Evolutionary conservation across 2,113 vertebrate species (phyloP).

Genomic region (Anseranas semipalmata): DNA sequence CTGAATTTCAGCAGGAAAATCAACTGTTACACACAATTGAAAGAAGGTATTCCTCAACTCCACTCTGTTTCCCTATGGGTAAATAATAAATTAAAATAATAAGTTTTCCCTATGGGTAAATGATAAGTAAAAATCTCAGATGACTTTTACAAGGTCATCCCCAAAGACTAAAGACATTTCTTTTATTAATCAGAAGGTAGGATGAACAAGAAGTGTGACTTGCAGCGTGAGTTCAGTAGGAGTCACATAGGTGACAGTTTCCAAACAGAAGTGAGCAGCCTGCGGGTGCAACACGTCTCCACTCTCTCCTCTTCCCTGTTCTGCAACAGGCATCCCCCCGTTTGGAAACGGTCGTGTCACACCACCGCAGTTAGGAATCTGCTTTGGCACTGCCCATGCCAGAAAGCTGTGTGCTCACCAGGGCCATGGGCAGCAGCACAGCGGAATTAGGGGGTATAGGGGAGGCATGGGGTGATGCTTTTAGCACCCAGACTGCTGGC

Average conservation of each 20-base stretch:
- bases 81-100: too few species aligned
- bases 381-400: background rate
- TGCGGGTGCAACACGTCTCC: fast-evolving
- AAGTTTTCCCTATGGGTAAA: background rate
- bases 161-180: background rate
- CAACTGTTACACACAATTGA: background rate
- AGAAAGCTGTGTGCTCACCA: background rate
- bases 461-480: background rate
- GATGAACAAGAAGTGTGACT: background rate
- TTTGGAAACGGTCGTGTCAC: background rate
- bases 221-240: background rate
- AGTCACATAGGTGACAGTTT: background rate
- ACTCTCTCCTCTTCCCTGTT: background rate
- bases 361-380: background rate
- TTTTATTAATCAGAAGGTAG: background rate
- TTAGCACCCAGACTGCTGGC: background rate
- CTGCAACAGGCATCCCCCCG: background rate
- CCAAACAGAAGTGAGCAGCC: background rate
- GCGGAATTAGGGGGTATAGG: fast-evolving
- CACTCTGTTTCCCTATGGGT: background rate
- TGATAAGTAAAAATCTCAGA: background rate
- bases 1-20: background rate
- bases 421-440: background rate
- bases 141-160: background rate
- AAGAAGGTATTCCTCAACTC: background rate